phyloP scores from a whole-genome alignment of 2,797 vertebrate genomes.

The Chelon labrosus region DNA sequence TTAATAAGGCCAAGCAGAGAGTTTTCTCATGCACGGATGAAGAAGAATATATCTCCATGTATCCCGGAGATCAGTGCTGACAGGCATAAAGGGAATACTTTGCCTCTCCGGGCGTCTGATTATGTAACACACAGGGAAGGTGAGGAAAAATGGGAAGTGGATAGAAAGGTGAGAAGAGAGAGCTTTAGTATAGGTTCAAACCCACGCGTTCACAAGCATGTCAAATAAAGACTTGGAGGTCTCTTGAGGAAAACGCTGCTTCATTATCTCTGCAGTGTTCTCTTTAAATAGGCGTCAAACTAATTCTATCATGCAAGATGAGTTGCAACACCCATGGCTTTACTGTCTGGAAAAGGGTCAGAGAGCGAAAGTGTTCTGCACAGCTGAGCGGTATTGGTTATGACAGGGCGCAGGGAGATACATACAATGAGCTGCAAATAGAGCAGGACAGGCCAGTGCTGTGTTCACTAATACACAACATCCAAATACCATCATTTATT shows the following conservation, averaged over 20 bases:
- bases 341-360: constrained; percentile 3
- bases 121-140: constrained; percentile 25
- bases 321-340: not conserved
- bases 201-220: constrained; percentile 3
- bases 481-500: constrained; percentile 66
- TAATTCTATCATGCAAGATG: constrained; percentile 3
- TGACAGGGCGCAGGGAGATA: constrained; percentile 29
- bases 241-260: not conserved
- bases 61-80: constrained; percentile 50
- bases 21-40: constrained; percentile 23
- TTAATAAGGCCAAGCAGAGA: constrained; percentile 29
- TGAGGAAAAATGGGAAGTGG: constrained; percentile 23
- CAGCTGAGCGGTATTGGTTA: constrained; percentile 23
- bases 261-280: constrained; percentile 29
- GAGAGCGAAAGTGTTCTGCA: not conserved
- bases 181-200: constrained; percentile 5
- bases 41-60: constrained; percentile 23
- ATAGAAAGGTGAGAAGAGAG: constrained; percentile 27
- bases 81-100: constrained; percentile 41
- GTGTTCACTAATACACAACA: constrained; percentile 39
- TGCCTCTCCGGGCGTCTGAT: constrained; percentile 13
- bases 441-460: constrained; percentile 11
- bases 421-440: constrained; percentile 7
- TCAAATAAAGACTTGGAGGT: constrained; percentile 24
- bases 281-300: constrained; percentile 12